Base-by-base conservation (phyloP, 2,797 vertebrate genomes). In the Propithecus deckenii region DNA sequence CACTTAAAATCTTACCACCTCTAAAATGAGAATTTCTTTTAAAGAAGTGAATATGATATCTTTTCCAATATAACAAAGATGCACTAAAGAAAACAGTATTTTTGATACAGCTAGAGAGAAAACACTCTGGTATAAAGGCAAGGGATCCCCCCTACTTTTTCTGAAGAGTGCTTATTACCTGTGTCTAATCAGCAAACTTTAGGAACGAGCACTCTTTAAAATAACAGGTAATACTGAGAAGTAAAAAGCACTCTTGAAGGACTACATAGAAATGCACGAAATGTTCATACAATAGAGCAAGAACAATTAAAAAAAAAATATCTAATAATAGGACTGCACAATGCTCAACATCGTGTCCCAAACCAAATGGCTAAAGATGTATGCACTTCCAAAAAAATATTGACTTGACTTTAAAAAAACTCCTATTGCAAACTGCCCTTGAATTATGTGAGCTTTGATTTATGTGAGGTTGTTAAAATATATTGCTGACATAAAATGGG, bases 401-500 rank as follows among this genome's bases (percentile, higher is more conserved):
- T 85, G 48, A 78, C 90, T 89, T 87, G 28, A 84, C 74, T 93
- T 90, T 30, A 63, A 57, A 89, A 75, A 75, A 83, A 72, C 74
- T 78, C 71, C 79, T 87, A 50, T 7, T 50, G 61, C 69, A 80
- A 69, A 74, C 43, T 89, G 50, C 48, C 89, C 23, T 61, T 71
- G 94, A 90, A 85, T 88, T 90, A 92, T 50, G 17, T 55, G 78
- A 32, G n/a, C 22, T 90, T 50, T 91, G 88, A 96, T 92, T 92
- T 85, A 95, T 43, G 59, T 32, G 72, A 84, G 32, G 71, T 75
- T 95, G 80, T 92, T 92, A 96, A 91, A 94, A 96, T 78, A 75
- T 52, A 96, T 32, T 74, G 43, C 87, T 96, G 85, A 92, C 76
- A 92, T 96, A 94, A 95, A 94, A 97, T 43, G 88, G 76, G 80